Evolutionary conservation across 2,888 invertebrate species (phyloP).

Genomic region (Ormyrus labotus): DNA sequence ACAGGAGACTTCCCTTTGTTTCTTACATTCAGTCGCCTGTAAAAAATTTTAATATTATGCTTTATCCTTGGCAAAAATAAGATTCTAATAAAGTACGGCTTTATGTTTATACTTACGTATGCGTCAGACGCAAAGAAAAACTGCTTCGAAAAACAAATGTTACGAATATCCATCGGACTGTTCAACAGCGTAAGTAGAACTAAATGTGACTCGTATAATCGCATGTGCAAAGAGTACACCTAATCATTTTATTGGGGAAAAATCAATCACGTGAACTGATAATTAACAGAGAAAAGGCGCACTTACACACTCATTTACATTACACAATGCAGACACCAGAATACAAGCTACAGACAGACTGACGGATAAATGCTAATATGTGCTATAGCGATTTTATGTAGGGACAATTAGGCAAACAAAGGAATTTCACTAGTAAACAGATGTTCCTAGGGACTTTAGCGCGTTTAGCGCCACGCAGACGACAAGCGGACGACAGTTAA

Average conservation of each 20-base stretch:
- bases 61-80: conserved; percentile 19
- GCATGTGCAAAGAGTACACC: not conserved
- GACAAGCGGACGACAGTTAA: too few species aligned
- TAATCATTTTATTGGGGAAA: conserved; percentile 31
- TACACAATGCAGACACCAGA: too few species aligned
- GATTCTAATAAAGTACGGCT: not conserved
- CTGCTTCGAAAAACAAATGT: conserved; percentile 4
- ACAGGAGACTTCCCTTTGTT: conserved; percentile 8
- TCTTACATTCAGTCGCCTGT: conserved; percentile 32
- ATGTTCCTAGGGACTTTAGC: conserved; percentile 31
- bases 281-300: conserved; percentile 25
- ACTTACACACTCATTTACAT: not conserved
- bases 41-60: not conserved
- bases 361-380: not conserved
- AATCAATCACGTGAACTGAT: conserved; percentile 51
- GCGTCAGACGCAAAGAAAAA: conserved; percentile 18
- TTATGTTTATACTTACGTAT: conserved; percentile 24
- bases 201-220: not conserved
- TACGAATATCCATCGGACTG: conserved; percentile 40
- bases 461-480: too few species aligned
- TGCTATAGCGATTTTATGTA: not conserved
- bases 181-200: not conserved
- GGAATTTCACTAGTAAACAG: conserved; percentile 32
- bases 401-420: not conserved
- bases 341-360: too few species aligned